Base-by-base conservation (phyloP, 2,888 invertebrate genomes). In the Drosophila neotestacea region DNA sequence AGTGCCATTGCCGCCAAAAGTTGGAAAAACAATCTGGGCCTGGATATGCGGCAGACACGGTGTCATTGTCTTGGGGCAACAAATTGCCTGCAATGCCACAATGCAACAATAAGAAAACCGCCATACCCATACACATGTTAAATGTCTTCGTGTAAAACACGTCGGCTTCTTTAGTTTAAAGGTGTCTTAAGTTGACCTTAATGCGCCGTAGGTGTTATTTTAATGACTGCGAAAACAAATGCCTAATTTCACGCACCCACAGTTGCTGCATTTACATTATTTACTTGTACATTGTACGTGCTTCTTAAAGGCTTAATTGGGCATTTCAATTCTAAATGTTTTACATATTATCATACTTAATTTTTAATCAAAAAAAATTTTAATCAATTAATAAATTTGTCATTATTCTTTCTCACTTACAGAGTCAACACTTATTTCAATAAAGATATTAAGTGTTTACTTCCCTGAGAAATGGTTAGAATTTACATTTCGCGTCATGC, bases 161-260 rank as follows among this genome's bases (percentile, higher is more conserved):
- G 36, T 39, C 59, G 44, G 55, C 52, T 51, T 54, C 68, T 58
- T 79, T 69, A 61, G 63, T 70, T 70, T 70, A 51, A 63, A 46
- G 56, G 36, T 63, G 68, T 52, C 61, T 56, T 28, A 16, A 56
- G 16, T 22, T 63, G 64, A 71, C 63, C 61, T 70, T 69, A 70
- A 74, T 41, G 58, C 59, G 82, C 84, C 84, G 70, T 78, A 58
- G 88, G 84, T 61, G 71, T 63, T 62, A 70, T 78, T 85, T 88
- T 84, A 85, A 84, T 85, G 86, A 84, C 83, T 70, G 72, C 65
- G 56, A 50, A 10, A 10, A 38, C 34, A 34, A 27, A 27, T 54
- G 28, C 32, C 22, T 28, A 50, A 32, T 11, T 58, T 22, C 9
- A 34, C 34, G 34, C 36, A 47, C 13, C 10, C 42, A 11, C 41